A percentile compares a stretch with the other conserved stretches of the same genome.
Conservation (phyloP, 2,797 vertebrate genomes). For the Lithobates sylvaticus region DNA sequence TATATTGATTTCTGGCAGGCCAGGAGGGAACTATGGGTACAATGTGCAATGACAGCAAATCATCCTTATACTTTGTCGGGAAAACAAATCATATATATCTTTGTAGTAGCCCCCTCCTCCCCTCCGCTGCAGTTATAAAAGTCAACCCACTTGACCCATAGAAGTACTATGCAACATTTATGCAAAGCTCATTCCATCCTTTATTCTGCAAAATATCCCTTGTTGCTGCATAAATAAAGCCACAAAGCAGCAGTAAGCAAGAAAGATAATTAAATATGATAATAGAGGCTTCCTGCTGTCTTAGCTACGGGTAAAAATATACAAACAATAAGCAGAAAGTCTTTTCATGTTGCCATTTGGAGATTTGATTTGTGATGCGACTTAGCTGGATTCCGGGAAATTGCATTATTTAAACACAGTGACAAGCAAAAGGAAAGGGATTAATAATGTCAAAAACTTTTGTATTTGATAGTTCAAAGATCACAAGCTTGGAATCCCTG, state of each 20-base stretch:
- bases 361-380: constrained; percentile 50
- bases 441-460: constrained; percentile 39
- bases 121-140: constrained; percentile 12
- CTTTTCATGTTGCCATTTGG: constrained; percentile 47
- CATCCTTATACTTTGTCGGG: not conserved
- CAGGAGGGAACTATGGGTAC: not conserved
- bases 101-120: not conserved
- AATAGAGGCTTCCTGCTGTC: constrained; percentile 53
- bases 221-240: constrained; percentile 37
- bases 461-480: constrained; percentile 30
- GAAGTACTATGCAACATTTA: constrained; percentile 34
- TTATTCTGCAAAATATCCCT: constrained; percentile 53
- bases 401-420: constrained; percentile 19
- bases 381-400: constrained; percentile 34
- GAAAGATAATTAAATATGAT: constrained; percentile 57
- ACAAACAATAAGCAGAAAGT: constrained; percentile 56
- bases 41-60: constrained; percentile 1
- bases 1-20: not conserved
- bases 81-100: constrained; percentile 24
- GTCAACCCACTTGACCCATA: constrained; percentile 47
- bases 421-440: constrained; percentile 8
- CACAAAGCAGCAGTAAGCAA: constrained; percentile 38
- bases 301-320: constrained; percentile 57
- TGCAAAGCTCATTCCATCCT: constrained; percentile 7
- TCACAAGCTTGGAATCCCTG: not conserved